Evolutionary conservation across 2,888 invertebrate genomes (phyloP).

Genomic region (Ormyrus nitidulus): DNA sequence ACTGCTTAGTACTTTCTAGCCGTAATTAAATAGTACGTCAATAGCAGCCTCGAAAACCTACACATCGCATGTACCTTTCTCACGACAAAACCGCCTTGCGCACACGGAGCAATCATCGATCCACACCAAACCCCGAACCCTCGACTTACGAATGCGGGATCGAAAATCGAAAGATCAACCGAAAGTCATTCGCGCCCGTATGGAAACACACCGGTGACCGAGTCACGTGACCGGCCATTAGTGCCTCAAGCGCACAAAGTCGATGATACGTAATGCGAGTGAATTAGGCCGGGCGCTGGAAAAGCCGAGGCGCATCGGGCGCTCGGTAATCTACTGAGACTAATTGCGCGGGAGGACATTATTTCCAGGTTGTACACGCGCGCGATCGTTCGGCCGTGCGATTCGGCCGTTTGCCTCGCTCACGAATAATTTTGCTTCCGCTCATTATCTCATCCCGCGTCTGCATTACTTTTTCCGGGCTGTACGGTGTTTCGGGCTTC

Average conservation of each 20-base stretch:
- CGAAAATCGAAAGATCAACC: background rate
- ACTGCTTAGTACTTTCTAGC: no score
- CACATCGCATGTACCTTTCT: background rate
- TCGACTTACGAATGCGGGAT: background rate
- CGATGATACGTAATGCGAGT: background rate
- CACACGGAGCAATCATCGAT: no score
- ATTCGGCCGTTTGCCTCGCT: no score
- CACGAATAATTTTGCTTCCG: no score
- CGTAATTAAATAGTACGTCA: no score
- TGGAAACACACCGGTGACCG: background rate
- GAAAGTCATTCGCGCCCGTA: background rate
- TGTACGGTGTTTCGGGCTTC: no score
- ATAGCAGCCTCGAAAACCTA: no score
- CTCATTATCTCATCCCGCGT: no score
- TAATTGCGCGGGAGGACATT: conserved; percentile 47
- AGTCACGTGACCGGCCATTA: conserved; percentile 14
- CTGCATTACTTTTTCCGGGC: no score
- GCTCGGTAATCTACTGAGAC: conserved; percentile 43
- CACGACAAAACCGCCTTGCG: background rate
- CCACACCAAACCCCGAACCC: background rate
- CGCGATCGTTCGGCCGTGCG: background rate
- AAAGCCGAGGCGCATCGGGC: conserved; percentile 7
- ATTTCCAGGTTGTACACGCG: conserved; percentile 18
- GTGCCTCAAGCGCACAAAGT: background rate
- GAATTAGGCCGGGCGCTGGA: conserved; percentile 12